A percentile compares a stretch with the other conserved stretches of the same genome.
Evolutionary conservation across 2,888 invertebrate genomes (phyloP).

Genomic region (Malacosoma neustria): DNA sequence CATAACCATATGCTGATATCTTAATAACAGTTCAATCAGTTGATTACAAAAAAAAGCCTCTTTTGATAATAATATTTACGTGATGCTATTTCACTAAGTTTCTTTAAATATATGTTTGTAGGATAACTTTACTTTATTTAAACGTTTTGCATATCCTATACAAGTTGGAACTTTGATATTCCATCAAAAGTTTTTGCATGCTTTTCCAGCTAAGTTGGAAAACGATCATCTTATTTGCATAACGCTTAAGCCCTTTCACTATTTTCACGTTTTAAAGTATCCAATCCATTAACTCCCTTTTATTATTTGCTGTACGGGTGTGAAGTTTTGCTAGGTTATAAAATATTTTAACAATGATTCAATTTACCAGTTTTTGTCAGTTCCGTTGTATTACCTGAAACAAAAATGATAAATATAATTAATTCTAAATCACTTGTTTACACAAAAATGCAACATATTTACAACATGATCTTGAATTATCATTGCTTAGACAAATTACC

Average conservation of each 20-base stretch:
- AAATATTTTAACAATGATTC: background rate
- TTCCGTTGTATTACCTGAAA: slow-evolving; percentile 32
- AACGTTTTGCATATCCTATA: slow-evolving; percentile 27
- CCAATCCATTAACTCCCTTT: slow-evolving; percentile 41
- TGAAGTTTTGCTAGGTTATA: background rate
- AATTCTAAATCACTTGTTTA: too few species aligned
- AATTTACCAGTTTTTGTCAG: background rate
- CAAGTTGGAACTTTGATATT: slow-evolving; percentile 24
- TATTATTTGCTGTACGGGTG: slow-evolving; percentile 7
- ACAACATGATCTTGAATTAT: too few species aligned
- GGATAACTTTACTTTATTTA: slow-evolving; percentile 16
- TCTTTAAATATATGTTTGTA: too few species aligned
- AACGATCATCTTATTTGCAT: slow-evolving; percentile 53
- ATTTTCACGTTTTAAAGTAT: slow-evolving; percentile 43
- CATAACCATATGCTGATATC: too few species aligned
- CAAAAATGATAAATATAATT: slow-evolving; percentile 18
- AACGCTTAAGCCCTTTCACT: slow-evolving; percentile 46
- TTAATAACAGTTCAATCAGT: too few species aligned
- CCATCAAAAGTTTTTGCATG: slow-evolving; percentile 55
- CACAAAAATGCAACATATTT: too few species aligned
- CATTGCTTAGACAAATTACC: too few species aligned
- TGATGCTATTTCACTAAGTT: too few species aligned
- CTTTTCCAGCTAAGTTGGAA: slow-evolving; percentile 48
- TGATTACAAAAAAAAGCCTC: too few species aligned
- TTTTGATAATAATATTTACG: too few species aligned